These are phyloP conservation scores for Conomelus anceps DNA, from an alignment of 2,888 invertebrate species.

Conservation along the genomic window DNA sequence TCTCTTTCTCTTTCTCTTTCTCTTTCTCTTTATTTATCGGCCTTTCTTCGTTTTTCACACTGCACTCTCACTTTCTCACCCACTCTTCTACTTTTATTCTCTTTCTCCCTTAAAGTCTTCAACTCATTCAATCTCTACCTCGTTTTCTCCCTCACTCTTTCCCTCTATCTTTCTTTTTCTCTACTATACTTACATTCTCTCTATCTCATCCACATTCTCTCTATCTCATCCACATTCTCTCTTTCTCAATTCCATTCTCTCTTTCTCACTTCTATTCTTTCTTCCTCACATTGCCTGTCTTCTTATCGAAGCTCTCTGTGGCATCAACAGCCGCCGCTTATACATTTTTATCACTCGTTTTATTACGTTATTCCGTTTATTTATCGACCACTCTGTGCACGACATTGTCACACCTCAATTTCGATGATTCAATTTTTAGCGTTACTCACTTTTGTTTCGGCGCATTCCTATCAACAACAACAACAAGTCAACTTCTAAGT, in stretches of 20 bases:
- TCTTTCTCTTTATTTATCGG: no score
- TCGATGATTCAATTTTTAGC: neutral
- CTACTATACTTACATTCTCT: no score
- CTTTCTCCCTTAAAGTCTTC: neutral
- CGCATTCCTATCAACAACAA: neutral
- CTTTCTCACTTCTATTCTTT: no score
- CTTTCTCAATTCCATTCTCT: neutral
- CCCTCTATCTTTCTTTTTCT: neutral
- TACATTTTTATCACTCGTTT: neutral
- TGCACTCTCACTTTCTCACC: no score
- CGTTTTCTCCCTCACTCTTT: neutral
- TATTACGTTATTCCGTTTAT: neutral
- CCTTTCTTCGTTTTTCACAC: no score
- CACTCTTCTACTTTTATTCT: neutral
- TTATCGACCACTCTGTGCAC: neutral
- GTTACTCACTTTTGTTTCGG: neutral
- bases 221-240: neutral
- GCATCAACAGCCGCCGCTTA: neutral
- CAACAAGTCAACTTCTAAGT: no score
- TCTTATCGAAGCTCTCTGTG: neutral
- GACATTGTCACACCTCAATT: neutral
- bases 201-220: neutral
- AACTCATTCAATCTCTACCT: no score
- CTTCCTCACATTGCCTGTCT: neutral
- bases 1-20: no score